Conservation (phyloP, 1,140 invertebrate species). For the Drosophila burlai region DNA sequence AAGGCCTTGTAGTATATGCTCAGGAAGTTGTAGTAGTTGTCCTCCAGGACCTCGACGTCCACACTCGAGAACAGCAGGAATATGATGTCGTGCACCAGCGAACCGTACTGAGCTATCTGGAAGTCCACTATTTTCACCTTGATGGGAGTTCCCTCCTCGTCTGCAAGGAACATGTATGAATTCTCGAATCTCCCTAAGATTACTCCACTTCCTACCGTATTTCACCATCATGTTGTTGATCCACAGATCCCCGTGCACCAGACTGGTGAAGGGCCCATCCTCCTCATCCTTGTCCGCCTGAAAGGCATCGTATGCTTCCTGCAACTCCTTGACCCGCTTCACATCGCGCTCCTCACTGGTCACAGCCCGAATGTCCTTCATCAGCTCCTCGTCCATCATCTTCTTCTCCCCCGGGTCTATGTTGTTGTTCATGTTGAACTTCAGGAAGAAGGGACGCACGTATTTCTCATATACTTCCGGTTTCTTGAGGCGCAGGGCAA, state of each 20-base stretch:
- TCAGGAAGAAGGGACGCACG: constrained; percentile 78
- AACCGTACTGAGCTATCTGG: constrained; percentile 87
- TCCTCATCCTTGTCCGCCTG: constrained; percentile 36
- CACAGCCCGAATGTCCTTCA: constrained; percentile 43
- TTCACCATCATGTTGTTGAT: constrained; percentile 88
- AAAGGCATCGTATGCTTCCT: constrained; percentile 35
- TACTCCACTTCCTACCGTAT: constrained; percentile 80
- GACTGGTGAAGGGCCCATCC: constrained; percentile 85
- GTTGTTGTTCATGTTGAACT: constrained; percentile 72
- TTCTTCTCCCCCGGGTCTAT: constrained; percentile 35
- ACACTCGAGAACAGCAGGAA: constrained; percentile 88
- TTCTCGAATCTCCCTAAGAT: background rate
- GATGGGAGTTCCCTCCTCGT: constrained; percentile 77
- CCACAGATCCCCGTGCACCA: constrained; percentile 88
- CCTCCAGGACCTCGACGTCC: constrained; percentile 77
- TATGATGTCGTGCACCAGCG: constrained; percentile 86
- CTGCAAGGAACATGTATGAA: background rate
- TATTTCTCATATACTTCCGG: constrained; percentile 86
- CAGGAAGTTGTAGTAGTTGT: constrained; percentile 86
- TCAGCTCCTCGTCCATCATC: constrained; percentile 29
- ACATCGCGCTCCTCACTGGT: constrained; percentile 40
- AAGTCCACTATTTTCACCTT: constrained; percentile 88
- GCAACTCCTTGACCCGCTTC: constrained; percentile 45
- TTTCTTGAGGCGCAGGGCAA: constrained; percentile 86
- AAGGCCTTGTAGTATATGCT: constrained; percentile 86